Percentiles rank a stretch among this genome's conserved stretches.
phyloP scores from a whole-genome alignment of 2,888 invertebrate species.

The Folsomia manolachei region DNA sequence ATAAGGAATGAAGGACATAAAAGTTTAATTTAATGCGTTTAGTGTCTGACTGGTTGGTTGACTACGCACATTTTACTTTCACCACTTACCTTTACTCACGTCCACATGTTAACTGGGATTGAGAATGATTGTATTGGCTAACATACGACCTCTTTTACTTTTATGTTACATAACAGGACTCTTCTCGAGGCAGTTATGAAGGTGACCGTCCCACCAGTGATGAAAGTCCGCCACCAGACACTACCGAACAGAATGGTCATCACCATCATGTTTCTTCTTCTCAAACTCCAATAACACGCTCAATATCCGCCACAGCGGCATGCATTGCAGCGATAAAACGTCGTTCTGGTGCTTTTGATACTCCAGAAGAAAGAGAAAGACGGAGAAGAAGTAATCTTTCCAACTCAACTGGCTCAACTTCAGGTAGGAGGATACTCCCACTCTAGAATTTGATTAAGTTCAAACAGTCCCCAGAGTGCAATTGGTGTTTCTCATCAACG shows the following conservation, averaged over 20 bases:
- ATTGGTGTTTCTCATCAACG: constrained; percentile 3
- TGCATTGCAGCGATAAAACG: constrained; percentile 49
- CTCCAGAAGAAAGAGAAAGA: constrained; percentile 45
- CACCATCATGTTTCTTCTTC: constrained; percentile 19
- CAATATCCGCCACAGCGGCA: constrained; percentile 49
- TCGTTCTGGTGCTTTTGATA: constrained; percentile 50
- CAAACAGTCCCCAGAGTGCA: constrained; percentile 1
- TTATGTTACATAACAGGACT: constrained; percentile 50
- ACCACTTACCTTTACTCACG: no score
- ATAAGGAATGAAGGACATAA: no score
- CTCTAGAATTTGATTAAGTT: constrained; percentile 14
- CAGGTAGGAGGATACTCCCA: constrained; percentile 40
- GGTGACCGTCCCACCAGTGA: constrained; percentile 53
- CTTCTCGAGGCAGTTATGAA: constrained; percentile 53
- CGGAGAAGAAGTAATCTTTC: constrained; percentile 48
- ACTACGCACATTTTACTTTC: no score
- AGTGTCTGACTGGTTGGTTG: no score
- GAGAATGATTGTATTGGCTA: no score
- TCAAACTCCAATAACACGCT: constrained; percentile 36
- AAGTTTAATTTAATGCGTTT: background rate
- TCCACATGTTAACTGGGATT: no score
- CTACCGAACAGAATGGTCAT: constrained; percentile 32
- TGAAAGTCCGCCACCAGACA: constrained; percentile 52
- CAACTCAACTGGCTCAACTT: constrained; percentile 35
- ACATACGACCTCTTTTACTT: background rate